Evolutionary conservation across 2,113 vertebrate genomes (phyloP).

Genomic region (Sakesphorus luctuosus): DNA sequence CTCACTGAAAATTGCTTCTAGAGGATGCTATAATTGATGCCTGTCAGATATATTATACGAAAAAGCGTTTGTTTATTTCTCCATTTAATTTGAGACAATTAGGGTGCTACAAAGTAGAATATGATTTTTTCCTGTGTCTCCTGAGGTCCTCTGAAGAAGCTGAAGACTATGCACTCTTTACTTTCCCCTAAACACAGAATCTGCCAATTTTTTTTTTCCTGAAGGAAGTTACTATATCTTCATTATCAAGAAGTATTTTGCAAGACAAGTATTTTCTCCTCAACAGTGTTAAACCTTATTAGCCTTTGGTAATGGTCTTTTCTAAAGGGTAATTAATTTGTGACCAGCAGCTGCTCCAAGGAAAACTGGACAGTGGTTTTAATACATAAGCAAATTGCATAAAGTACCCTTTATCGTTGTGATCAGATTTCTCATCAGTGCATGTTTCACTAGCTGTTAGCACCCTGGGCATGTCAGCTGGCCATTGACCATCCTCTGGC

Average conservation of each 20-base stretch:
- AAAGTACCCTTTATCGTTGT: neutral
- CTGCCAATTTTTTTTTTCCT: neutral
- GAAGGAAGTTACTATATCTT: neutral
- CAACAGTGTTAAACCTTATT: neutral
- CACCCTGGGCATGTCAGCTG: neutral
- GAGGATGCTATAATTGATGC: slow-evolving; percentile 12
- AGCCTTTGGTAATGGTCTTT: slow-evolving; percentile 27
- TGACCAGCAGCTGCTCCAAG: neutral
- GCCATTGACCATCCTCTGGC: neutral
- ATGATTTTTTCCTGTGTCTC: neutral
- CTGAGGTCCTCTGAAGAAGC: neutral
- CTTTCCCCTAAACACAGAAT: neutral
- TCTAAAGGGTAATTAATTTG: slow-evolving; percentile 20
- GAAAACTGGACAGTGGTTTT: slow-evolving; percentile 5
- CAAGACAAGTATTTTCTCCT: neutral
- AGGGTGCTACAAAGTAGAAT: neutral
- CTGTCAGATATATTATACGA: neutral
- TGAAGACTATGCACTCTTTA: neutral
- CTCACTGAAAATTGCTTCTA: slow-evolving; percentile 46
- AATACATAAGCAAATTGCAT: neutral
- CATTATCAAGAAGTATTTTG: neutral
- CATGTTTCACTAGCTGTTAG: neutral
- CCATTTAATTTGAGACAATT: slow-evolving; percentile 26
- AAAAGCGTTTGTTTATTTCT: slow-evolving; percentile 25
- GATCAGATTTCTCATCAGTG: neutral